Evolutionary conservation across 2,113 vertebrate genomes (phyloP), one percentile per base, ranked within the genome.

Genomic region (Heterotilapia buettikoferi): DNA sequence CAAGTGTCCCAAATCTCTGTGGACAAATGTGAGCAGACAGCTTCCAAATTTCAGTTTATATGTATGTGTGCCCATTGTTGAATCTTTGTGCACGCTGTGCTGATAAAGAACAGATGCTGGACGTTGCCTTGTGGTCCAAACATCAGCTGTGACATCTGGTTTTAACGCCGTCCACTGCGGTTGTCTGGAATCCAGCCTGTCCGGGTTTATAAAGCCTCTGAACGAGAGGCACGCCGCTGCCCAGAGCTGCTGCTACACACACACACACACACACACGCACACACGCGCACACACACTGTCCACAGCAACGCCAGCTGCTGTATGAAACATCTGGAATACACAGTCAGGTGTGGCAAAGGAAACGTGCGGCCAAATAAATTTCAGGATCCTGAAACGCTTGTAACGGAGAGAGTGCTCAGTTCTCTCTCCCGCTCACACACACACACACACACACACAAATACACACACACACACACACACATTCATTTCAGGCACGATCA

Each of bases 141-240:
- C 92, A 97, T 97, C 96, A 95, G 95, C 95, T 95, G 89, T 95
- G 96, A 97, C 94, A 93, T 97, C 96, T 97, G 95, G 95, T 97
- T 97, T 97, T 96, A 97, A 96, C 91, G 93, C 95, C 93, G 96
- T 96, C 90, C 94, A 2, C 95, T 93, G 94, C 95, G 94, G 87
- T 83, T 81, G 93, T 94, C 94, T 97, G 97, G 97, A 96, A 85
- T 91, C n/a, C 84, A 95, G 93, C 96, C 96, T 92, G 89, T 91
- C 80, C 91, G 89, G 91, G 92, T 87, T 94, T 95, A 94, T 92
- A 93, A 96, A 96, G 93, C 83, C 71, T 50, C 16, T 19, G 71
- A 76, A 31, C 9, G 16, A 29, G 96, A 94, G 95, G 94, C 94
- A 92, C 56, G 88, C 94, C 79, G 93, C 95, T 59, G 92, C 94